Conservation (phyloP, 2,113 vertebrate species). For the Noctilio leporinus region DNA sequence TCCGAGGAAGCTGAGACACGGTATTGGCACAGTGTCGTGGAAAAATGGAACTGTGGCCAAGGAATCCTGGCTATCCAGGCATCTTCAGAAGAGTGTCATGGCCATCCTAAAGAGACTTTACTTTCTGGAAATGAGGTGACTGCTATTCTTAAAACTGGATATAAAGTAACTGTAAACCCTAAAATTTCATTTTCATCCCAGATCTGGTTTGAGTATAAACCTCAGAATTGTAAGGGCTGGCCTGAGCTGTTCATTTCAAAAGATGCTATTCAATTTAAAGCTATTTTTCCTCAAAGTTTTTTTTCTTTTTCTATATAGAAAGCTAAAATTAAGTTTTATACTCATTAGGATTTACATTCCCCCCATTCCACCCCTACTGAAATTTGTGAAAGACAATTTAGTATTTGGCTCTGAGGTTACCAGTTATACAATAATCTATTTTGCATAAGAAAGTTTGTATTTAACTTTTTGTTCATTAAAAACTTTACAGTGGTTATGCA, state of each 20-base stretch:
- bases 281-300: slow-evolving; percentile 62
- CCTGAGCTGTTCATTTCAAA: slow-evolving; percentile 50
- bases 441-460: slow-evolving; percentile 74
- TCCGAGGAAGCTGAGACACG: not conserved
- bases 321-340: slow-evolving; percentile 64
- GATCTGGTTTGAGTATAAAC: slow-evolving; percentile 24
- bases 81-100: not conserved
- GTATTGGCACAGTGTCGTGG: not conserved
- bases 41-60: not conserved
- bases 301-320: slow-evolving; percentile 38
- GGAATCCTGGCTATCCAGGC: not conserved
- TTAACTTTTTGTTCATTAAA: slow-evolving; percentile 69
- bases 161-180: slow-evolving; percentile 51
- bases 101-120: slow-evolving; percentile 31
- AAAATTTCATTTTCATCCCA: slow-evolving; percentile 22
- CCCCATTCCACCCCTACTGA: not conserved
- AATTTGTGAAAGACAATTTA: slow-evolving; percentile 49
- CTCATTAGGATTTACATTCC: slow-evolving; percentile 17
- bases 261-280: slow-evolving; percentile 50
- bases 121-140: slow-evolving; percentile 16
- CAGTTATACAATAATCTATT: slow-evolving; percentile 65
- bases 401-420: slow-evolving; percentile 53
- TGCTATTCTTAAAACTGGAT: slow-evolving; percentile 66
- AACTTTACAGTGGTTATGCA: slow-evolving; percentile 62
- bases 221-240: slow-evolving; percentile 48